Conservation (phyloP, 2,888 invertebrate genomes). For the Pycnomerus fuliginosus region DNA sequence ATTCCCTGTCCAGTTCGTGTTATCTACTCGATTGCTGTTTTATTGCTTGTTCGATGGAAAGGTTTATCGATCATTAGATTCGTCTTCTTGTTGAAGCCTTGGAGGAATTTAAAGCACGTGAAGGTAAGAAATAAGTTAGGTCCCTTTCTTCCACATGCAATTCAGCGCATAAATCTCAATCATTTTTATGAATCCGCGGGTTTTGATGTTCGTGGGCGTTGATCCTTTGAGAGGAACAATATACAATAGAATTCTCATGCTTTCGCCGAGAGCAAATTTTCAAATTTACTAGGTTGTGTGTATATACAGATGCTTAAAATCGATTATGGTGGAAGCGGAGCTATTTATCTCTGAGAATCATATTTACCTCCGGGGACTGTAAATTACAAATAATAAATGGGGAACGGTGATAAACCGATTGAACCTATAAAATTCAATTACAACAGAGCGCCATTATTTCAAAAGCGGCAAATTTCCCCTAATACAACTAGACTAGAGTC, state of each 20-base stretch:
- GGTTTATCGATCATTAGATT: slow-evolving; percentile 25
- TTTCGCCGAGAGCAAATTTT: slow-evolving; percentile 11
- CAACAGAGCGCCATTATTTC: slow-evolving; percentile 7
- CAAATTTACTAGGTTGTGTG: slow-evolving; percentile 10
- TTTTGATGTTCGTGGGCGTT: slow-evolving; percentile 8
- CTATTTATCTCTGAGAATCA: slow-evolving; percentile 37
- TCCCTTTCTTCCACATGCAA: slow-evolving; percentile 1
- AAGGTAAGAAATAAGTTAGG: neutral
- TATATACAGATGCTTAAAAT: slow-evolving; percentile 18
- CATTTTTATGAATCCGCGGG: slow-evolving; percentile 6
- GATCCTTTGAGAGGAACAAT: slow-evolving; percentile 10
- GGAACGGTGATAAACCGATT: slow-evolving; percentile 30
- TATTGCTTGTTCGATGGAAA: slow-evolving; percentile 21
- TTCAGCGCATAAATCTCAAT: slow-evolving; percentile 4
- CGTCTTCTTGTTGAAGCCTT: slow-evolving; percentile 8
- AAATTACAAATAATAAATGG: slow-evolving; percentile 37
- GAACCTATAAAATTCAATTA: slow-evolving; percentile 14
- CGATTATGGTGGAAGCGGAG: slow-evolving; percentile 27
- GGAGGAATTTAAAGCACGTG: neutral
- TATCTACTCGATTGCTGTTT: slow-evolving; percentile 20
- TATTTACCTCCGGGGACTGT: slow-evolving; percentile 33
- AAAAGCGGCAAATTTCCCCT: slow-evolving; percentile 1
- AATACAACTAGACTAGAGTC: slow-evolving; percentile 7
- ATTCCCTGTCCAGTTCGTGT: slow-evolving; percentile 17
- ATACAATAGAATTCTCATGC: slow-evolving; percentile 8